Conservation (phyloP, 1,140 invertebrate species). For the Rhynchophorus ferrugineus region DNA sequence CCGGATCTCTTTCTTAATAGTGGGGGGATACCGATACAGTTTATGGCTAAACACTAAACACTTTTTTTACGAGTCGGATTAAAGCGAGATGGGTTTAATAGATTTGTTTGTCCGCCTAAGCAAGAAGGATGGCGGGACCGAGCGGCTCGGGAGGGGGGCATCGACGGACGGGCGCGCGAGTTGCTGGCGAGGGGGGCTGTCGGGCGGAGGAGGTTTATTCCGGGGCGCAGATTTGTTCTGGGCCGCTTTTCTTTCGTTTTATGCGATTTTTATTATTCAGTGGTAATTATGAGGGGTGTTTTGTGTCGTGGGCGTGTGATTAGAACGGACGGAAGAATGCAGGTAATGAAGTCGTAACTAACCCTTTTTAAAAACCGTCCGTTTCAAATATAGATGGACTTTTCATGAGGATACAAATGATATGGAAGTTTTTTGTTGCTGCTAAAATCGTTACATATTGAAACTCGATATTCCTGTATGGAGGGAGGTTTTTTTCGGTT, state of each 20-base stretch:
- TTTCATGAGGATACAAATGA: no score
- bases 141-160: no score
- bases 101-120: slow-evolving; percentile 37
- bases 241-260: slow-evolving; percentile 8
- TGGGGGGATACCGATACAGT: slow-evolving; percentile 38
- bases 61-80: slow-evolving; percentile 38
- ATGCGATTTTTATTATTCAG: slow-evolving; percentile 24
- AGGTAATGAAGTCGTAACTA: slow-evolving; percentile 1
- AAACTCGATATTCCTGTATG: no score
- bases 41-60: slow-evolving; percentile 41
- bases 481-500: no score
- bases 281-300: slow-evolving; percentile 23
- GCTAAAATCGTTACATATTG: no score
- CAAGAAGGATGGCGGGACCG: slow-evolving; percentile 30
- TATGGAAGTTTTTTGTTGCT: no score
- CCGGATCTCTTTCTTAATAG: slow-evolving; percentile 33
- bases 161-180: no score
- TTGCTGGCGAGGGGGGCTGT: neutral
- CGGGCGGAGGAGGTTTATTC: slow-evolving; percentile 1
- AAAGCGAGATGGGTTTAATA: slow-evolving; percentile 38
- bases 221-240: slow-evolving; percentile 3
- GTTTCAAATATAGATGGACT: no score
- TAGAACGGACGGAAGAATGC: neutral
- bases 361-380: neutral
- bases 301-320: slow-evolving; percentile 5